Base-by-base conservation (phyloP, 2,797 vertebrate species). In the Onychomys arenicola region DNA sequence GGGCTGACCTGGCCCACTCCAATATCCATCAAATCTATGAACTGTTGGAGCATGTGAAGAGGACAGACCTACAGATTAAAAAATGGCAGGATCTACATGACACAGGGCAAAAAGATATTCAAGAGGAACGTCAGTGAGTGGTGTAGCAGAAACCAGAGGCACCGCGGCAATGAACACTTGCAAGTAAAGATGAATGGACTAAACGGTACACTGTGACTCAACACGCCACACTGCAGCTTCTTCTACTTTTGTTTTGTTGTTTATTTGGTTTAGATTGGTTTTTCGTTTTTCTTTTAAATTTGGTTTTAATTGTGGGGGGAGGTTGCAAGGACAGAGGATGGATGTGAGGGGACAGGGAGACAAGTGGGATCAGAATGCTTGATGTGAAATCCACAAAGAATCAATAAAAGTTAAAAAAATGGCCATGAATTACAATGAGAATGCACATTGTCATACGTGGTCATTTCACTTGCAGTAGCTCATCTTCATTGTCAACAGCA, bases 401-500 rank as follows among this genome's bases (percentile, higher is more conserved):
- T 71, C 34, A 69, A 7, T 69, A 71, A 71, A 2, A 71, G 67
- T 17, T 71, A 11, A 85, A 8, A 71, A 95, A 67, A 59, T 82
- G 80, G 29, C 40, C 23, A 82, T 65, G 27, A 93, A 82, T 73
- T 89, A 34, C 29, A 93, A 89, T 85, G 75, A 87, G 34, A 89
- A 69, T 85, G 29, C 55, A 83, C 34, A n/a, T 17, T 37, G 5
- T 65, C 23, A 52, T 57, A 37, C 52, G 67, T 71, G 49, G 9
- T 34, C 16, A 89, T 90, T 96, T 87, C 10, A 46, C 13, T 43
- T 65, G 40, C 9, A 32, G 25, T 65, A 59, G 27, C 29, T 65
- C 40, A 65, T 46, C 17, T 46, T 57, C 27, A 65, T 5, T 46
- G 59, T 46, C 82, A 46, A 23, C 32, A 8, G 46, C 59, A 34